Evolutionary conservation across 2,888 invertebrate genomes (phyloP).

Genomic region (Synergus laeviventris): DNA sequence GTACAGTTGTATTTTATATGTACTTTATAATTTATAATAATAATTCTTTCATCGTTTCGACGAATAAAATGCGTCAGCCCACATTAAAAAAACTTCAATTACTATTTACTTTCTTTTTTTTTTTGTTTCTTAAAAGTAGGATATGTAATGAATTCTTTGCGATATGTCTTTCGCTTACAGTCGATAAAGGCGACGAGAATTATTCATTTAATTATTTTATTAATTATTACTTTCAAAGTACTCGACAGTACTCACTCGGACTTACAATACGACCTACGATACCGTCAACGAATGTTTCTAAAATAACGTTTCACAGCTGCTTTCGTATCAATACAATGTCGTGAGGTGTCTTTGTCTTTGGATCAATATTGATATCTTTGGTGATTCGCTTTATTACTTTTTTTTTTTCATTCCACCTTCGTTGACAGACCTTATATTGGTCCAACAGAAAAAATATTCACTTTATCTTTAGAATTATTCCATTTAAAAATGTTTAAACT

Average conservation of each 20-base stretch:
- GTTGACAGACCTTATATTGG: conserved; percentile 13
- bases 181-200: conserved; percentile 38
- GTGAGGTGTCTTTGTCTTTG: conserved; percentile 60
- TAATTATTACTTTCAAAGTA: conserved; percentile 36
- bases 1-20: conserved; percentile 13
- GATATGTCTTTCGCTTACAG: conserved; percentile 36
- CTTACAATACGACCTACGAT: conserved; percentile 29
- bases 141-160: conserved; percentile 36
- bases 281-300: conserved; percentile 39
- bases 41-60: conserved; percentile 30
- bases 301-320: conserved; percentile 39
- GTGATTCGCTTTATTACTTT: conserved; percentile 53
- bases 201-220: neutral
- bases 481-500: neutral
- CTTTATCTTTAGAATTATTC: neutral
- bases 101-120: conserved; percentile 44
- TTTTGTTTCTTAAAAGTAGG: conserved; percentile 39
- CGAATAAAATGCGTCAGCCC: conserved; percentile 34
- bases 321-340: conserved; percentile 41
- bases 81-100: conserved; percentile 45
- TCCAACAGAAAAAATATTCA: conserved; percentile 26
- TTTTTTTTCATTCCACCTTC: conserved; percentile 29
- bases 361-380: conserved; percentile 65
- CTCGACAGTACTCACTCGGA: conserved; percentile 23
- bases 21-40: conserved; percentile 22